Evolutionary conservation across 1,140 invertebrate genomes (phyloP).

Genomic region (Eufriesea mexicana): DNA sequence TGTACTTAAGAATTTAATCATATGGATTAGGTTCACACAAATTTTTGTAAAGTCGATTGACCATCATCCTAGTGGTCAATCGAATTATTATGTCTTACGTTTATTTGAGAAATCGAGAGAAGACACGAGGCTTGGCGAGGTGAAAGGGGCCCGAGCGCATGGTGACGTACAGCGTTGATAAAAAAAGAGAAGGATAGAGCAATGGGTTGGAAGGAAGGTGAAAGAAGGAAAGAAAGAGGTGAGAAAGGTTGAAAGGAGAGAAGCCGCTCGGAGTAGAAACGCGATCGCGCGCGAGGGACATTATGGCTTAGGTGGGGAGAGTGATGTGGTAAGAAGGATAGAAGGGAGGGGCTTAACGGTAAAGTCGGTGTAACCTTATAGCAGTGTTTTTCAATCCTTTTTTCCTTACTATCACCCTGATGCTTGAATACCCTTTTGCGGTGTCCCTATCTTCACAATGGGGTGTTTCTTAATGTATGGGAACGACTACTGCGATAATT

Average conservation of each 20-base stretch:
- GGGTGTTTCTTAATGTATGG: not conserved
- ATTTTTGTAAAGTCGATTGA: not conserved
- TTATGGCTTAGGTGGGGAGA: constrained; percentile 28
- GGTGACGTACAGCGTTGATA: constrained; percentile 68
- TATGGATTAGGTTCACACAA: not conserved
- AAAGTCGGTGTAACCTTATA: constrained; percentile 78
- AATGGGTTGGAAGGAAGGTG: constrained; percentile 27
- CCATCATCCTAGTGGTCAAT: not conserved
- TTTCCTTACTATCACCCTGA: constrained; percentile 21
- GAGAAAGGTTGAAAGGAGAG: constrained; percentile 45
- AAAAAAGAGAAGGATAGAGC: constrained; percentile 67
- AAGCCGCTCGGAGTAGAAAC: constrained; percentile 61
- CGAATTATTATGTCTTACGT: constrained; percentile 20
- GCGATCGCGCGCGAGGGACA: constrained; percentile 66
- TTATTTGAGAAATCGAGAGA: constrained; percentile 47
- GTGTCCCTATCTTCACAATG: not conserved
- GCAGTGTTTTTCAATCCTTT: constrained; percentile 45
- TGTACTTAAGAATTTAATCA: not conserved
- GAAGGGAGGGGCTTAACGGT: constrained; percentile 74
- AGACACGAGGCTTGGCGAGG: constrained; percentile 66
- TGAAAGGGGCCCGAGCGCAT: constrained; percentile 74
- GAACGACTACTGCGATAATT: not conserved
- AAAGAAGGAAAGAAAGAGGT: constrained; percentile 32
- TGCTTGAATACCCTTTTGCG: constrained; percentile 25
- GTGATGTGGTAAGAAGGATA: constrained; percentile 45